These are phyloP conservation scores for Tolmerus cingulatus DNA, from an alignment of 2,888 invertebrate genomes.

Conservation along the genomic window DNA sequence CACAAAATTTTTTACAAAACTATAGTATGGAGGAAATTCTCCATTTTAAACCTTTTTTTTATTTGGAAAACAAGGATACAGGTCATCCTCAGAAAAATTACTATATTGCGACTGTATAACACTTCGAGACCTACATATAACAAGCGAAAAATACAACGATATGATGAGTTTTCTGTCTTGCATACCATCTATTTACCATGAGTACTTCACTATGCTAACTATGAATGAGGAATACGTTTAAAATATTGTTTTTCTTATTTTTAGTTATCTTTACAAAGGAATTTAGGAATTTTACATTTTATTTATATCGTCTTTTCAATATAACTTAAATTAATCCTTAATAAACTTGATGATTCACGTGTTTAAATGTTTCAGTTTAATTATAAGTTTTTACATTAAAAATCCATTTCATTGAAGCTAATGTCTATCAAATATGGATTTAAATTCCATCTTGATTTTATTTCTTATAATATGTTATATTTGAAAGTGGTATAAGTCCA, in stretches of 20 bases:
- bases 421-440: too few species aligned
- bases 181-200: too few species aligned
- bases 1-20: neutral
- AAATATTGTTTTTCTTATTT: too few species aligned
- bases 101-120: slow-evolving; percentile 14
- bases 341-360: slow-evolving; percentile 15
- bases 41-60: neutral
- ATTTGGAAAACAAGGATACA: slow-evolving; percentile 12
- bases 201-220: too few species aligned
- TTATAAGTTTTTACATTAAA: slow-evolving; percentile 2
- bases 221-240: too few species aligned
- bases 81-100: neutral
- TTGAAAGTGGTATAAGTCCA: neutral
- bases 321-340: slow-evolving; percentile 20
- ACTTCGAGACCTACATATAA: slow-evolving; percentile 18
- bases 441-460: too few species aligned
- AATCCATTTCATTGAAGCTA: too few species aligned
- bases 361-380: slow-evolving; percentile 34
- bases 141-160: neutral
- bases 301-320: neutral
- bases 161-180: neutral
- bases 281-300: too few species aligned
- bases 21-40: neutral
- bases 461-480: neutral
- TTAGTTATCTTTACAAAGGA: too few species aligned